A percentile compares a stretch with the other conserved stretches of the same genome.
These are phyloP conservation scores for Coluber constrictor DNA, from an alignment of 2,797 vertebrate species.

Conservation along the genomic window DNA sequence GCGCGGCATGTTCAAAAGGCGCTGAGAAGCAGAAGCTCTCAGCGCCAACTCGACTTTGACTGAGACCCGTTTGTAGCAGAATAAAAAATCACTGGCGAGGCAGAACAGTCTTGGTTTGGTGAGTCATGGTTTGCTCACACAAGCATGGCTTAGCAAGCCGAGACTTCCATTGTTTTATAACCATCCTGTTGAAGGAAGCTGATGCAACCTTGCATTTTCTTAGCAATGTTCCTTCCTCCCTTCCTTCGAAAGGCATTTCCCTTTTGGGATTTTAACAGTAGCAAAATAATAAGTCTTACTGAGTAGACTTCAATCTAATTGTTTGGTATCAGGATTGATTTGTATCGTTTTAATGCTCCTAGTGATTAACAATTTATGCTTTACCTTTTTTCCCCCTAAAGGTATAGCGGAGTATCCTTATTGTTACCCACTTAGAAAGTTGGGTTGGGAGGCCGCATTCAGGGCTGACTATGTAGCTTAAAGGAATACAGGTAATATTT, in stretches of 20 bases:
- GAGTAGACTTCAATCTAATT: not conserved
- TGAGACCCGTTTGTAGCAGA: too few relatives aligned
- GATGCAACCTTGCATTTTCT: not conserved
- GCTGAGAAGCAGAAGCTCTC: too few relatives aligned
- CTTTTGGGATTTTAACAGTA: not conserved
- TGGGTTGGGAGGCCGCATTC: not conserved
- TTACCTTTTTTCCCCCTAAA: not conserved
- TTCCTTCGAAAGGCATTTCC: not conserved
- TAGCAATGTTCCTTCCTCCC: not conserved
- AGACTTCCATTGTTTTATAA: not conserved
- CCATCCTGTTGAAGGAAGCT: not conserved
- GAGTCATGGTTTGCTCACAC: too few relatives aligned
- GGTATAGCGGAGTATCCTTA: not conserved
- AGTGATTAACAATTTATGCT: not conserved
- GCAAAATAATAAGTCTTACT: not conserved
- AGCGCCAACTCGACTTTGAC: too few relatives aligned
- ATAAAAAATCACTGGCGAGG: too few relatives aligned
- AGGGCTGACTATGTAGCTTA: not conserved
- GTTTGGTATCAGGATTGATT: not conserved
- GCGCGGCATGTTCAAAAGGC: too few relatives aligned
- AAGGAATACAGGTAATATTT: not conserved
- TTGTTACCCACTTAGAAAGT: not conserved
- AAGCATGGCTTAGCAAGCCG: too few relatives aligned
- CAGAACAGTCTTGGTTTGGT: too few relatives aligned
- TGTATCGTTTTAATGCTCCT: not conserved